phyloP scores from a whole-genome alignment of 2,888 invertebrate species.

The Cryptophagus acutangulus region DNA sequence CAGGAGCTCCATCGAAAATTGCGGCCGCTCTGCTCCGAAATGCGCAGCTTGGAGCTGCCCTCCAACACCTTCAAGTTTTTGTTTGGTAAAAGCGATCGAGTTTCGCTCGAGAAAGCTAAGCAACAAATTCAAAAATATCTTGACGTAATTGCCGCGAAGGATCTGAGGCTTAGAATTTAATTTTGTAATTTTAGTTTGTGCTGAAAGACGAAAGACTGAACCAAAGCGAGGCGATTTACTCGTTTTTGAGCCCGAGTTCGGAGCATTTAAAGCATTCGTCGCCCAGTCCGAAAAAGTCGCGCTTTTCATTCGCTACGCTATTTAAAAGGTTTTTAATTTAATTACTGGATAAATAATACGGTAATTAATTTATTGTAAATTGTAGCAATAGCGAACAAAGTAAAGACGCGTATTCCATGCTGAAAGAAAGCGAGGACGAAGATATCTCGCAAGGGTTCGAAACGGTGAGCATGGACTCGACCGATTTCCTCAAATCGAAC shows the following conservation, averaged over 20 bases:
- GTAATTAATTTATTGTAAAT: too few relatives aligned
- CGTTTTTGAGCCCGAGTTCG: slow-evolving; percentile 88
- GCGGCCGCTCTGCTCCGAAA: slow-evolving; percentile 72
- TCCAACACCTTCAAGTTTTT: slow-evolving; percentile 75
- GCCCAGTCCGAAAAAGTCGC: slow-evolving; percentile 76
- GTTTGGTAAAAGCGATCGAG: slow-evolving; percentile 77
- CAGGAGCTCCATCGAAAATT: slow-evolving; percentile 80
- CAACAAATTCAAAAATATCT: slow-evolving; percentile 79
- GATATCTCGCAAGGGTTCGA: slow-evolving; percentile 76
- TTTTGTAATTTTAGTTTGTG: slow-evolving; percentile 61
- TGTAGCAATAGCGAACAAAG: slow-evolving; percentile 38
- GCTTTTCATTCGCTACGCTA: slow-evolving; percentile 80
- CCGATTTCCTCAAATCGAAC: slow-evolving; percentile 44
- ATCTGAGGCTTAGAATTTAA: not conserved
- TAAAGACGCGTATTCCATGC: slow-evolving; percentile 32
- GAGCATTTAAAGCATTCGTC: slow-evolving; percentile 77
- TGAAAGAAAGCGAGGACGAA: slow-evolving; percentile 71
- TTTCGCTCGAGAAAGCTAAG: slow-evolving; percentile 77
- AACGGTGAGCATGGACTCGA: slow-evolving; percentile 50
- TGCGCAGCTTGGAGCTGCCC: slow-evolving; percentile 78
- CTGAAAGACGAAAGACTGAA: slow-evolving; percentile 81
- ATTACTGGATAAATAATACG: slow-evolving; percentile 2
- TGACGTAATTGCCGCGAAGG: slow-evolving; percentile 53
- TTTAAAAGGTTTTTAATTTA: slow-evolving; percentile 81
- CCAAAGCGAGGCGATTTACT: slow-evolving; percentile 84